phyloP scores from a whole-genome alignment of 2,797 vertebrate genomes.

The Enteromius argenteus region DNA sequence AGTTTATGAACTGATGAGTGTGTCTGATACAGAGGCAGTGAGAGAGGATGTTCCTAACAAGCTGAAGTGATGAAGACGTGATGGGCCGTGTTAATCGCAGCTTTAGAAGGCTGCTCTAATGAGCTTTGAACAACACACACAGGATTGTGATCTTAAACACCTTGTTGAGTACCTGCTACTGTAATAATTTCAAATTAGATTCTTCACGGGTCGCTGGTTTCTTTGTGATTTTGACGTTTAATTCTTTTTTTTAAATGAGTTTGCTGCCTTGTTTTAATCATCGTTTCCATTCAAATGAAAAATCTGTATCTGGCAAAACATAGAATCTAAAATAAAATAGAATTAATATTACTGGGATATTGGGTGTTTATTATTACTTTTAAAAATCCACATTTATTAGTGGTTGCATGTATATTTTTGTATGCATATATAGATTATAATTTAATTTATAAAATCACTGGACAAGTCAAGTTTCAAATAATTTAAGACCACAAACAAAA shows the following conservation, averaged over 20 bases:
- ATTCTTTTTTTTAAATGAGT: background rate
- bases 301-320: background rate
- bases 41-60: constrained; percentile 21
- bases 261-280: background rate
- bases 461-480: background rate
- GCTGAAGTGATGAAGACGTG: constrained; percentile 36
- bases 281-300: background rate
- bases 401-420: no score
- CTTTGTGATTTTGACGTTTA: background rate
- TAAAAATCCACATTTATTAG: no score
- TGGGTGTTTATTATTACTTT: no score
- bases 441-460: no score
- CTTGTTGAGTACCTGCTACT: constrained; percentile 8
- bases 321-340: background rate
- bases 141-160: constrained; percentile 39
- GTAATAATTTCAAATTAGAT: background rate
- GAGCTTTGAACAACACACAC: constrained; percentile 18
- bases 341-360: no score
- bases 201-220: background rate
- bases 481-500: background rate
- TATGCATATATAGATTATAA: no score
- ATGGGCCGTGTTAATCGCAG: constrained; percentile 5
- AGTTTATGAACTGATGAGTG: background rate
- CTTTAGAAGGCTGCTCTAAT: constrained; percentile 51
- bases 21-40: background rate